Evolutionary conservation across 2,113 vertebrate species (phyloP), one percentile per base, ranked within the genome.

Genomic region (Callithrix jacchus): DNA sequence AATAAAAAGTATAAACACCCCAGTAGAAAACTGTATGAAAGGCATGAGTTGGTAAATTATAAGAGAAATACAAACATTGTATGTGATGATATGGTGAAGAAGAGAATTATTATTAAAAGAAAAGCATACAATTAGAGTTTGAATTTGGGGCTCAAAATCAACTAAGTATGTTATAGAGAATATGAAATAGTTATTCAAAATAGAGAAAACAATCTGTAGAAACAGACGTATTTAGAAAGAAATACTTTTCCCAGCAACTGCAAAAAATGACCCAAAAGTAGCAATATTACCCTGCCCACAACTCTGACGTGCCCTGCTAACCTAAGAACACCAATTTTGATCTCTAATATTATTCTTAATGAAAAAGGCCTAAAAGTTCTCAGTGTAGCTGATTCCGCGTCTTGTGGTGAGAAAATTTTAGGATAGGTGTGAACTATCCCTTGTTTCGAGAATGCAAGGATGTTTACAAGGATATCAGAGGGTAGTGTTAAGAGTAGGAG

Each of bases 111-210:
- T 83, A 88, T 54, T 74, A 77, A 89, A 80, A 91, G 30, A 30
- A 71, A 88, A 93, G 71, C 56, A 42, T 42, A 96, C 12, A 56
- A 58, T 70, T 61, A 68, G 42, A 94, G 54, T 85, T 87, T 90
- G 47, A 92, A 96, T 85, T 77, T 93, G 47, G 47, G 2, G n/a
- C 64, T 71, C 61, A 88, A 94, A 84, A 47, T 94, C 76, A 89
- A 82, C 40, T 64, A 95, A 21, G 9, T 77, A 95, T 49, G 3
- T 74, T 73, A 21, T 21, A 92, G 54, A 85, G 54, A 84, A 87
- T 87, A 64, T 90, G 76, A 87, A 81, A 87, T 35, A 87, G 49
- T 32, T 83, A 96, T 66, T 87, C 49, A 95, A 66, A 97, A 87
- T 18, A 64, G 21, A 54, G 52, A 73, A 64, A 58, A 56, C 49